A percentile compares a stretch with the other conserved stretches of the same genome.
Evolutionary conservation across 2,888 invertebrate species (phyloP).

Genomic region (Drosophila leonis): DNA sequence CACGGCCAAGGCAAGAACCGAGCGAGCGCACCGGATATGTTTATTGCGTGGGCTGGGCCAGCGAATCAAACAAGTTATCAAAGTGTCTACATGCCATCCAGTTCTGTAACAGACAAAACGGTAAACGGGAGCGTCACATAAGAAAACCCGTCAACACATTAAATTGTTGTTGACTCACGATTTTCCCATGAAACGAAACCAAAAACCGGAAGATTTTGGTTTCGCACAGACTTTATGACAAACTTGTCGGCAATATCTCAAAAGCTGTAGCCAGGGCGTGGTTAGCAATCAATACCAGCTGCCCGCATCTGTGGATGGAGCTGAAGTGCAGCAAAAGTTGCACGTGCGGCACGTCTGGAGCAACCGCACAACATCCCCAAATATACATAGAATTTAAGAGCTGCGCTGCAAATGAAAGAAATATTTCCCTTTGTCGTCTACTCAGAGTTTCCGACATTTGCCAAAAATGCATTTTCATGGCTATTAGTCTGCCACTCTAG

Average conservation of each 20-base stretch:
- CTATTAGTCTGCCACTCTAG: slow-evolving; percentile 40
- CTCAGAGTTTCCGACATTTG: slow-evolving; percentile 35
- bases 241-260: slow-evolving; percentile 24
- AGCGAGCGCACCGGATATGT: slow-evolving; percentile 17
- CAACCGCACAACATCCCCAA: slow-evolving; percentile 13
- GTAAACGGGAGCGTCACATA: slow-evolving; percentile 63
- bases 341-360: slow-evolving; percentile 47
- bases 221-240: slow-evolving; percentile 6
- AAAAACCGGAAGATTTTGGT: slow-evolving; percentile 39
- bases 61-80: slow-evolving; percentile 60
- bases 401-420: slow-evolving; percentile 23
- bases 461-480: slow-evolving; percentile 69
- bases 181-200: slow-evolving; percentile 60
- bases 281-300: slow-evolving; percentile 62
- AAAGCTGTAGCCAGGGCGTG: slow-evolving; percentile 18
- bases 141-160: slow-evolving; percentile 34
- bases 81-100: slow-evolving; percentile 34
- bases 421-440: slow-evolving; percentile 17
- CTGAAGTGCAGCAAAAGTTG: slow-evolving; percentile 8
- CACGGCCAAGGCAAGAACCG: slow-evolving; percentile 36
- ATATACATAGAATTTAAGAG: slow-evolving; percentile 24
- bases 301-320: slow-evolving; percentile 2
- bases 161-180: slow-evolving; percentile 65
- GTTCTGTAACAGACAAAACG: slow-evolving; percentile 44
- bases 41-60: slow-evolving; percentile 31